phyloP scores from a whole-genome alignment of 2,888 invertebrate species.

The Miltochrista miniata region DNA sequence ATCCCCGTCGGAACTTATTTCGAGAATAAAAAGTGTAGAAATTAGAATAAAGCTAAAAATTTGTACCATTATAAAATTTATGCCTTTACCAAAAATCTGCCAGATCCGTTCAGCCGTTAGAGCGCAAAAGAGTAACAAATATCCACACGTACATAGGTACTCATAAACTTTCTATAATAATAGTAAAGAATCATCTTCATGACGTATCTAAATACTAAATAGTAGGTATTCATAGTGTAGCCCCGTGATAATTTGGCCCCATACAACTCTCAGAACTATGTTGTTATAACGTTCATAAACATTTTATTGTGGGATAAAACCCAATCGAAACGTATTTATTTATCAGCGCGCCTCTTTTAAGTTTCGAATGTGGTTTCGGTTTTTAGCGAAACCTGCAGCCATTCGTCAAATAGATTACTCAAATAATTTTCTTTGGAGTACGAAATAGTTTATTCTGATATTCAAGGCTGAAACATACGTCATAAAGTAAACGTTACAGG shows the following conservation, averaged over 20 bases:
- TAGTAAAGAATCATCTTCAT: too few species aligned
- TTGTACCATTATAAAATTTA: too few species aligned
- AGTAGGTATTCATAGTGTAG: not conserved
- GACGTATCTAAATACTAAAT: too few species aligned
- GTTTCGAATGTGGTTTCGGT: not conserved
- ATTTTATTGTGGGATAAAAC: not conserved
- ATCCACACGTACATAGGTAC: too few species aligned
- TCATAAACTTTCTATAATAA: too few species aligned
- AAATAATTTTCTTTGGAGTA: not conserved
- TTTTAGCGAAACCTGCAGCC: not conserved
- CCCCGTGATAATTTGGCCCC: not conserved
- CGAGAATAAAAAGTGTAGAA: too few species aligned
- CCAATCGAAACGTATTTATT: not conserved
- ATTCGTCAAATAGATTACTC: not conserved
- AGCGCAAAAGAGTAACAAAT: too few species aligned
- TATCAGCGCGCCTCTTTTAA: not conserved
- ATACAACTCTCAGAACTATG: slow-evolving; percentile 1
- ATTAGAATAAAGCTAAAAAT: too few species aligned
- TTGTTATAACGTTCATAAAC: not conserved
- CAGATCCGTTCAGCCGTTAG: too few species aligned
- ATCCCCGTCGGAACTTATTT: too few species aligned
- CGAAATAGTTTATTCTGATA: not conserved
- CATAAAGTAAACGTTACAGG: not conserved
- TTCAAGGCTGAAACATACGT: not conserved
- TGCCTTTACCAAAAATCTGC: too few species aligned